Evolutionary conservation across 2,888 invertebrate genomes (phyloP), one percentile per base, ranked within the genome.

Genomic region (Rotaria magnacalcarata): DNA sequence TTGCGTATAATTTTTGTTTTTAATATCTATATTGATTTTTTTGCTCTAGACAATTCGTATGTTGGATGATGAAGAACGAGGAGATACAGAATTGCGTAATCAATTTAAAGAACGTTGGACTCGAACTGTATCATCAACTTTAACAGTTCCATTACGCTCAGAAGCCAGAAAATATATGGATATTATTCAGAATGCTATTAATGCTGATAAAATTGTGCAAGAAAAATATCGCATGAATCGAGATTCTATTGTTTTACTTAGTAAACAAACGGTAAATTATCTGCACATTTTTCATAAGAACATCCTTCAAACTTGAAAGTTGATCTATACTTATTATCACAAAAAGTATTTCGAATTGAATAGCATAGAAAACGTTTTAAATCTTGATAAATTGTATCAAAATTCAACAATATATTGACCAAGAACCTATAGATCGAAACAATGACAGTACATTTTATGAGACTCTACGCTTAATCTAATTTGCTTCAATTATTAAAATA

Each of bases 81-180:
- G 96, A 1, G 99, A 99, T 91, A 94, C 94, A 89, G 94, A 95
- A 89, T 92, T 99, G 88, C 93, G 95, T 87, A 92, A 92, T 75
- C 97, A 98, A 92, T 97, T 98, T 91, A 95, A 95, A 89, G 95
- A 95, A 88, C 94, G 94, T 88, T 99, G 99, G 99, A 93, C 94
- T 2, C 93, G 99, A 89, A 96, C 95, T 50, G 93, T 95, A 1
- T 97, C 97, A 0, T 94, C 93, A 47, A 94, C 94, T 90, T 93
- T 99, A 87, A 98, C 97, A 0, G 95, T 95, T 89, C 95, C 96
- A 90, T 89, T 91, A 88, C 93, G 94, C 88, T 93, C 94, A 85
- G 97, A 97, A 92, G 93, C 95, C 24, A 93, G 93, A 89, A 97
- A 97, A 92, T 99, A 98, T 92, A 93, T 95, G 67, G 75, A 75